Conservation (phyloP, 2,797 vertebrate species). For the Cyprinella venusta region DNA sequence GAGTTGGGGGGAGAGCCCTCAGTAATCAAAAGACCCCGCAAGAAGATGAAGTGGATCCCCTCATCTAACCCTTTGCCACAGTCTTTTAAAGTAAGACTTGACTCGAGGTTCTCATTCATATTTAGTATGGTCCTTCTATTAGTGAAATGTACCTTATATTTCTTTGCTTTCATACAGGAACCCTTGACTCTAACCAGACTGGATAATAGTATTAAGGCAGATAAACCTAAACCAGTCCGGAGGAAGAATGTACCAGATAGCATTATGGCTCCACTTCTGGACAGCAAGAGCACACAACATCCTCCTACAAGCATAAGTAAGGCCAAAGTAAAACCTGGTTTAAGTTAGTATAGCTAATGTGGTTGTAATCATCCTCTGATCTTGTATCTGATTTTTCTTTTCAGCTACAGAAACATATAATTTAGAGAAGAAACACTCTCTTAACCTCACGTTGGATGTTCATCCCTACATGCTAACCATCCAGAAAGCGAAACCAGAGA, state of each 20-base stretch:
- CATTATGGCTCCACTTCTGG: constrained; percentile 88
- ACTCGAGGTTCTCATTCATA: not conserved
- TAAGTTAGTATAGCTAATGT: not conserved
- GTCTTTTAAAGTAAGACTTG: constrained; percentile 84
- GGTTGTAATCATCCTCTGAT: not conserved
- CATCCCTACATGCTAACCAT: constrained; percentile 93
- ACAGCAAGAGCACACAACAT: constrained; percentile 87
- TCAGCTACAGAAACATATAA: constrained; percentile 67
- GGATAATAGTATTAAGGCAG: constrained; percentile 90
- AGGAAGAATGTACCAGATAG: constrained; percentile 90
- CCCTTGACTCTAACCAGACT: constrained; percentile 87
- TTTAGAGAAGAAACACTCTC: constrained; percentile 90
- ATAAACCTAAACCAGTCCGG: constrained; percentile 91
- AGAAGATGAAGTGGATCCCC: constrained; percentile 98
- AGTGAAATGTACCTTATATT: not conserved
- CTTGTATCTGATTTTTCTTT: not conserved
- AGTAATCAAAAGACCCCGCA: constrained; percentile 93
- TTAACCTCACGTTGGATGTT: constrained; percentile 96
- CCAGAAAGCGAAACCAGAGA: constrained; percentile 89
- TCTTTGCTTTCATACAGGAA: constrained; percentile 74
- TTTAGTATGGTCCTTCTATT: not conserved
- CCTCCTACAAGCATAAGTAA: constrained; percentile 77
- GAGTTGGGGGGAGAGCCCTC: constrained; percentile 87
- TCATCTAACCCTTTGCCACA: constrained; percentile 92
- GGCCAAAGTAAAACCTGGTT: not conserved